A percentile compares a stretch with the other conserved stretches of the same genome.
Conservation (phyloP, 2,797 vertebrate genomes). For the Sebastolobus altivelis region DNA sequence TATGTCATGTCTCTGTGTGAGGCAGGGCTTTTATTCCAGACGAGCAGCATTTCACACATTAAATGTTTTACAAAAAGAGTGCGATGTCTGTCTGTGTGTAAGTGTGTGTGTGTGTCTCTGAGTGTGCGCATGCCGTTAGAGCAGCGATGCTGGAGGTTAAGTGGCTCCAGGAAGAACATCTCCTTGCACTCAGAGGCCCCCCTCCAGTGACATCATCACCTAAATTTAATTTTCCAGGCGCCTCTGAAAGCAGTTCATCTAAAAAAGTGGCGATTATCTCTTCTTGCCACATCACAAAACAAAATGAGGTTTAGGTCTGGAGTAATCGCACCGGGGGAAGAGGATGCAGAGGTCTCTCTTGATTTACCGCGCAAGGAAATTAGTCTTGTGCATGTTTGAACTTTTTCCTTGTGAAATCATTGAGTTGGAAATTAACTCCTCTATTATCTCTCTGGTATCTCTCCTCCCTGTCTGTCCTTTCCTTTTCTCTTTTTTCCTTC, state of each 20-base stretch:
- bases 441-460: conserved; percentile 33
- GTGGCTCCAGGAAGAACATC: conserved; percentile 74
- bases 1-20: conserved; percentile 70
- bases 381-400: conserved; percentile 39
- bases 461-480: neutral
- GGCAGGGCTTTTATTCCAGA: conserved; percentile 80
- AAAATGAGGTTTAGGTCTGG: conserved; percentile 67
- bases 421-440: conserved; percentile 31
- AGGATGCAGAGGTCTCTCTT: conserved; percentile 42
- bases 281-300: conserved; percentile 52
- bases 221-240: conserved; percentile 64
- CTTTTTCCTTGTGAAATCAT: conserved; percentile 41
- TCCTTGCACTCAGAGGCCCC: conserved; percentile 70
- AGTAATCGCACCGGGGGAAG: conserved; percentile 27
- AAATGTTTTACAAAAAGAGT: conserved; percentile 75
- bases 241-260: conserved; percentile 61
- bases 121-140: conserved; percentile 25
- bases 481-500: neutral
- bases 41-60: conserved; percentile 77
- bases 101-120: conserved; percentile 25
- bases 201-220: conserved; percentile 74
- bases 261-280: conserved; percentile 67
- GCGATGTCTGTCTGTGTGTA: conserved; percentile 21
- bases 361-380: conserved; percentile 55
- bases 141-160: conserved; percentile 68